Percentiles rank a stretch among this genome's conserved stretches.
Evolutionary conservation across 2,888 invertebrate genomes (phyloP).

Genomic region (Diarsia rubi): DNA sequence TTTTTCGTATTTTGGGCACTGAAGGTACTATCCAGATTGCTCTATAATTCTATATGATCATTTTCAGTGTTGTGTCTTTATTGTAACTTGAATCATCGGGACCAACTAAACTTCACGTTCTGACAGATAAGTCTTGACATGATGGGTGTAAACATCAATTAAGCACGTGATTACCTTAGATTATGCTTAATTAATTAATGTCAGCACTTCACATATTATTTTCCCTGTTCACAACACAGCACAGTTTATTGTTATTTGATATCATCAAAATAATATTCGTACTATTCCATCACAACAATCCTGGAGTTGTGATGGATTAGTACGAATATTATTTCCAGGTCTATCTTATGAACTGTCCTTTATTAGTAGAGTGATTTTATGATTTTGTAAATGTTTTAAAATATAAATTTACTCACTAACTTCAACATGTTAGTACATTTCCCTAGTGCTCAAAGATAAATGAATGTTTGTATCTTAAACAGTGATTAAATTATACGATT

Average conservation of each 20-base stretch:
- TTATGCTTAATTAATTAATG: neutral
- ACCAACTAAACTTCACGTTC: too few species aligned
- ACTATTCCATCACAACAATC: too few species aligned
- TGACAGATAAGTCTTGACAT: neutral
- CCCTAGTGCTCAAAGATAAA: slow-evolving; percentile 58
- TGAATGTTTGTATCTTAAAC: slow-evolving; percentile 54
- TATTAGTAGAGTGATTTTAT: neutral
- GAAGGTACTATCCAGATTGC: neutral
- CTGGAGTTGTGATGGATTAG: neutral
- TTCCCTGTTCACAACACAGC: neutral
- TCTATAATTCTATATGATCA: too few species aligned
- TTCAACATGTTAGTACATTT: slow-evolving; percentile 73
- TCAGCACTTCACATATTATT: neutral
- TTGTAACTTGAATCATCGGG: neutral
- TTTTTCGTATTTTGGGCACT: neutral
- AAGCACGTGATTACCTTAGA: neutral
- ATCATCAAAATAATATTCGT: too few species aligned
- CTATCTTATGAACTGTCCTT: neutral
- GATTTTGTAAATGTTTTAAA: neutral
- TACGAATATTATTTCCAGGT: neutral
- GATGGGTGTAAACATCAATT: neutral
- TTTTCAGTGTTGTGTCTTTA: neutral
- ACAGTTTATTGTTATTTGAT: neutral
- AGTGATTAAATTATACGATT: slow-evolving; percentile 66
- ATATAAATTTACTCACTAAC: slow-evolving; percentile 66